Evolutionary conservation across 64 coral and sea anemone species (phyloP).

Genomic region (Pocillopora damicornis): DNA sequence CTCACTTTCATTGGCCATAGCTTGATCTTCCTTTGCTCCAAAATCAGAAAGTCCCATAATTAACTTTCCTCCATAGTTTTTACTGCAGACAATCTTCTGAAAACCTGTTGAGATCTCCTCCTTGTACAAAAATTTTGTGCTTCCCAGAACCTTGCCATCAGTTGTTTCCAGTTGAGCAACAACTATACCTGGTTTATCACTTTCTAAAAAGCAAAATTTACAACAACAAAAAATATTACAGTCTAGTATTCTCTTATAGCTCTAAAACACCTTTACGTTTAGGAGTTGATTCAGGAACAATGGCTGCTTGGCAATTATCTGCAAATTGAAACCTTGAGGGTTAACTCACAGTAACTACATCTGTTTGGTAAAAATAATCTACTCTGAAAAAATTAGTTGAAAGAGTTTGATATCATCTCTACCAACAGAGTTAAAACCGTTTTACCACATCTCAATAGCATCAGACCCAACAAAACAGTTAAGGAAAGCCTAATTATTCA

Average conservation of each 20-base stretch:
- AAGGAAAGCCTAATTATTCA: too few species aligned
- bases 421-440: too few species aligned
- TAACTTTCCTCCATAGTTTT: slow-evolving; percentile 14
- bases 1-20: too few species aligned
- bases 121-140: slow-evolving; percentile 14
- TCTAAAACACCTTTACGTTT: not conserved
- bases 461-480: too few species aligned
- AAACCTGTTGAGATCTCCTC: slow-evolving; percentile 23
- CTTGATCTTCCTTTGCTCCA: not conserved
- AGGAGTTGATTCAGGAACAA: too few species aligned
- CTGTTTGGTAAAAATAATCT: not conserved
- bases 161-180: slow-evolving; percentile 17
- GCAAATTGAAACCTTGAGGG: too few species aligned
- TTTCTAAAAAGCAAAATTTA: not conserved
- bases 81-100: slow-evolving; percentile 21
- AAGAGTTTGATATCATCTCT: too few species aligned
- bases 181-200: slow-evolving; percentile 11
- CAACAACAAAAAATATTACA: not conserved
- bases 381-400: too few species aligned
- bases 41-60: not conserved
- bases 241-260: not conserved
- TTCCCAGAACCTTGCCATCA: slow-evolving; percentile 28
- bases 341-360: not conserved
- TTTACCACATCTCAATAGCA: too few species aligned
- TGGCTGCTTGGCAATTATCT: too few species aligned